Conservation (phyloP, 1,140 invertebrate genomes). For the Tetragonula clypearis region DNA sequence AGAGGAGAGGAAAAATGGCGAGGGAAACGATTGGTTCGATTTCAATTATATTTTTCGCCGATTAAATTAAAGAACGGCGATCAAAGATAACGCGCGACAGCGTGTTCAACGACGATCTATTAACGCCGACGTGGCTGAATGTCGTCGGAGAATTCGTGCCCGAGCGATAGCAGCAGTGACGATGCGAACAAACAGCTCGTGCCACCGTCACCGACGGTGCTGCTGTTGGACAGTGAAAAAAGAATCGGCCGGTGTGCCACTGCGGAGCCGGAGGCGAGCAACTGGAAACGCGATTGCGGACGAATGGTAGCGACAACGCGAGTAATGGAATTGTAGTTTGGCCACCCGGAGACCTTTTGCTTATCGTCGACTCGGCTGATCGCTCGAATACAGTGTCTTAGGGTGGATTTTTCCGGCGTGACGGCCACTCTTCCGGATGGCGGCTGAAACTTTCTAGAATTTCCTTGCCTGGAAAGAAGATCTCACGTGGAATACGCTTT, state of each 20-base stretch:
- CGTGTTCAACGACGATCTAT: conserved; percentile 45
- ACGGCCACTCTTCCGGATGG: no score
- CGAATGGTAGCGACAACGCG: conserved; percentile 43
- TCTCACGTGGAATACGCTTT: not conserved
- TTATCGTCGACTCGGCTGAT: conserved; percentile 43
- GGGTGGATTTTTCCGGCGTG: not conserved
- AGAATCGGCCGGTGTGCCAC: conserved; percentile 16
- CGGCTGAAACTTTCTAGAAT: not conserved
- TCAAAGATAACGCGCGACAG: conserved; percentile 36
- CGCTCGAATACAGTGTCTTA: not conserved
- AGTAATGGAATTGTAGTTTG: conserved; percentile 54
- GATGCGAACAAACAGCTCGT: not conserved
- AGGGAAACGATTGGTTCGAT: conserved; percentile 5
- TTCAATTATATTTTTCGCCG: conserved; percentile 49
- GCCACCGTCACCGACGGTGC: no score
- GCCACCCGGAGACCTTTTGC: conserved; percentile 35
- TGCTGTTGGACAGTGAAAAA: conserved; percentile 4
- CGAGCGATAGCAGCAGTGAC: not conserved
- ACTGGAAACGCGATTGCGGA: conserved; percentile 58
- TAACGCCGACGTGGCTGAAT: conserved; percentile 42
- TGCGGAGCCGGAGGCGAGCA: conserved; percentile 23
- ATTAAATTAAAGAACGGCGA: conserved; percentile 37
- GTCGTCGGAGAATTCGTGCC: conserved; percentile 20
- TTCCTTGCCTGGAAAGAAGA: not conserved
- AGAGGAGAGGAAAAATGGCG: not conserved